Conservation (phyloP, 2,113 vertebrate species). For the Himantopus leucocephalus region DNA sequence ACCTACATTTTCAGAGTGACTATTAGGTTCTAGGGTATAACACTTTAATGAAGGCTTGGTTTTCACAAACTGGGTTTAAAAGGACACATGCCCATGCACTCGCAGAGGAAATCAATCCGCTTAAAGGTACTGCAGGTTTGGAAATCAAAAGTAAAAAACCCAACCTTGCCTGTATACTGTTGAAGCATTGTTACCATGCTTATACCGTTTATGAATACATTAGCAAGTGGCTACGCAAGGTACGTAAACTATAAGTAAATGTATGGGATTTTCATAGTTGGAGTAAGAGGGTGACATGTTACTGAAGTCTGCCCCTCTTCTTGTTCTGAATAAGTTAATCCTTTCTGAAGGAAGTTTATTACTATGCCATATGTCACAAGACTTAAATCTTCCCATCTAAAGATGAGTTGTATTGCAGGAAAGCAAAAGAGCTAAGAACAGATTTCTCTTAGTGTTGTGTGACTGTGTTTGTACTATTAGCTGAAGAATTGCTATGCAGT, state of each 20-base stretch:
- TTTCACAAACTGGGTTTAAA: not conserved
- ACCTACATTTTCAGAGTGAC: not conserved
- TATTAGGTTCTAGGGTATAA: not conserved
- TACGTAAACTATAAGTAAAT: not conserved
- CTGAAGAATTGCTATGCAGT: not conserved
- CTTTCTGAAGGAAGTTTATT: not conserved
- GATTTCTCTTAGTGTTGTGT: not conserved
- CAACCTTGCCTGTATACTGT: not conserved
- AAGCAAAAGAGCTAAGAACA: not conserved
- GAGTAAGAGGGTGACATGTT: not conserved
- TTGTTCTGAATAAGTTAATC: not conserved
- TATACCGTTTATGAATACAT: not conserved
- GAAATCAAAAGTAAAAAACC: not conserved
- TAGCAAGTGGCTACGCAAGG: not conserved
- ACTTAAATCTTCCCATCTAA: not conserved
- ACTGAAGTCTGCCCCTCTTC: not conserved
- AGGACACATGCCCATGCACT: not conserved
- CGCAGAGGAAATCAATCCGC: not conserved
- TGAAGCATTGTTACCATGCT: not conserved
- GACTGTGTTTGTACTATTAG: not conserved
- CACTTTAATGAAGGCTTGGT: not conserved
- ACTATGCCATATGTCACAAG: not conserved
- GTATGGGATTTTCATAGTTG: not conserved
- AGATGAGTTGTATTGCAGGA: not conserved
- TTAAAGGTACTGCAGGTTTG: not conserved